phyloP scores from a whole-genome alignment of 2,888 invertebrate genomes.

The Cephonodes hylas region DNA sequence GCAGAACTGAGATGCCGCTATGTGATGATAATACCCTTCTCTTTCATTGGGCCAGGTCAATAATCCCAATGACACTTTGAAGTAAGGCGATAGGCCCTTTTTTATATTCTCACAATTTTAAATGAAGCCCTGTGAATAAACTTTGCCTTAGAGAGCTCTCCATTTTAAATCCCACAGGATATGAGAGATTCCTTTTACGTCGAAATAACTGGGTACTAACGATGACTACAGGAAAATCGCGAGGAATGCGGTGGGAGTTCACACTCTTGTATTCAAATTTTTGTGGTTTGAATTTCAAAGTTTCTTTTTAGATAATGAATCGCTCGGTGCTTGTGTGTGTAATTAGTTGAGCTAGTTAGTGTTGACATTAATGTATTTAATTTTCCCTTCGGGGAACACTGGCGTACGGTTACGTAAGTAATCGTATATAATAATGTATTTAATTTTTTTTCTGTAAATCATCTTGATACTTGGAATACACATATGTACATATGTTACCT shows the following conservation, averaged over 20 bases:
- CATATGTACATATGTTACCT: too few species aligned
- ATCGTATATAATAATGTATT: too few species aligned
- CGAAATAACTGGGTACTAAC: constrained; percentile 16
- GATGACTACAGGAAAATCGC: background rate
- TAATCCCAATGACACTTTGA: constrained; percentile 44
- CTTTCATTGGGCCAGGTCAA: constrained; percentile 36
- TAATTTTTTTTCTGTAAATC: too few species aligned
- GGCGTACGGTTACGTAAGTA: too few species aligned
- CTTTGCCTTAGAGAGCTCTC: constrained; percentile 41
- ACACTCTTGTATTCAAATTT: background rate
- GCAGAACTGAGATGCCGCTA: constrained; percentile 33
- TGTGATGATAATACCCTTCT: constrained; percentile 31
- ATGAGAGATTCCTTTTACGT: constrained; percentile 31
- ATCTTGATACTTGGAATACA: too few species aligned
- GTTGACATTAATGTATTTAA: background rate
- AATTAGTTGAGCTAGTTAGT: background rate
- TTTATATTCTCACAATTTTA: constrained; percentile 60
- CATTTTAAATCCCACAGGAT: constrained; percentile 48
- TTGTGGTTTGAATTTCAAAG: background rate
- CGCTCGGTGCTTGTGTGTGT: background rate
- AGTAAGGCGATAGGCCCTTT: constrained; percentile 40
- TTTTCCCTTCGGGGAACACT: too few species aligned
- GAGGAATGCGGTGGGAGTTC: background rate
- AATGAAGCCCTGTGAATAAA: constrained; percentile 51
- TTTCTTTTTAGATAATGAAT: background rate